Evolutionary conservation across 2,797 vertebrate genomes (phyloP).

Genomic region (Urocyon cinereoargenteus): DNA sequence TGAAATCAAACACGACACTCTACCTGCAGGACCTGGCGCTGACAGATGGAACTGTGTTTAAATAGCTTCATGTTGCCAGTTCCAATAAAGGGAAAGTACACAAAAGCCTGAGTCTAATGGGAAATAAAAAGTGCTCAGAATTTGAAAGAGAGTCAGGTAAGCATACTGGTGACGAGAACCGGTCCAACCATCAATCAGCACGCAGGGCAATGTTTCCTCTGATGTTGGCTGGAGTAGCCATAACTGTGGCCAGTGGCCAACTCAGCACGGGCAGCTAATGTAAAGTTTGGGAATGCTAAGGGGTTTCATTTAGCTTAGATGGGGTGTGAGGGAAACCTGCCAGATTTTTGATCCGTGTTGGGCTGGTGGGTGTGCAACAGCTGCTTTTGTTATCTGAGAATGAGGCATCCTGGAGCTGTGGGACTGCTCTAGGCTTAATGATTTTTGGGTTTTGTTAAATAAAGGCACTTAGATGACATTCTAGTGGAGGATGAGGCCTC

Average conservation of each 20-base stretch:
- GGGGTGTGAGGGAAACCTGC: constrained; percentile 20
- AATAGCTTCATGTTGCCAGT: constrained; percentile 84
- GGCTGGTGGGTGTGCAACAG: constrained; percentile 61
- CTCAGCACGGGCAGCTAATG: accelerated
- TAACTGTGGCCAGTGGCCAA: not conserved
- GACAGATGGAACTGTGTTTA: constrained; percentile 87
- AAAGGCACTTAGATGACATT: constrained; percentile 55
- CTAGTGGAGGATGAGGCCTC: not conserved
- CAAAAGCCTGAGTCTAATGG: constrained; percentile 80
- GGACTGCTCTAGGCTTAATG: constrained; percentile 28
- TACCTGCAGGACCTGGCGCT: constrained; percentile 85
- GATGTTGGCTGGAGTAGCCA: not conserved
- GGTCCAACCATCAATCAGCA: not conserved
- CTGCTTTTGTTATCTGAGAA: constrained; percentile 76
- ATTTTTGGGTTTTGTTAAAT: constrained; percentile 60
- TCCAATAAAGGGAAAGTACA: constrained; percentile 85
- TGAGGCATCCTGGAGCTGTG: constrained; percentile 21
- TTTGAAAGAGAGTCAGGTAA: constrained; percentile 77
- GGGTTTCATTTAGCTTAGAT: constrained; percentile 8
- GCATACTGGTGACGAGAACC: constrained; percentile 35
- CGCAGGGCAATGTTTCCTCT: not conserved
- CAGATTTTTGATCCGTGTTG: constrained; percentile 58
- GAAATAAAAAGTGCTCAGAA: constrained; percentile 77
- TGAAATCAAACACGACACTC: constrained; percentile 87
- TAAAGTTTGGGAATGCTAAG: not conserved